phyloP scores from a whole-genome alignment of 2,113 vertebrate genomes.

The Lasiurus borealis region DNA sequence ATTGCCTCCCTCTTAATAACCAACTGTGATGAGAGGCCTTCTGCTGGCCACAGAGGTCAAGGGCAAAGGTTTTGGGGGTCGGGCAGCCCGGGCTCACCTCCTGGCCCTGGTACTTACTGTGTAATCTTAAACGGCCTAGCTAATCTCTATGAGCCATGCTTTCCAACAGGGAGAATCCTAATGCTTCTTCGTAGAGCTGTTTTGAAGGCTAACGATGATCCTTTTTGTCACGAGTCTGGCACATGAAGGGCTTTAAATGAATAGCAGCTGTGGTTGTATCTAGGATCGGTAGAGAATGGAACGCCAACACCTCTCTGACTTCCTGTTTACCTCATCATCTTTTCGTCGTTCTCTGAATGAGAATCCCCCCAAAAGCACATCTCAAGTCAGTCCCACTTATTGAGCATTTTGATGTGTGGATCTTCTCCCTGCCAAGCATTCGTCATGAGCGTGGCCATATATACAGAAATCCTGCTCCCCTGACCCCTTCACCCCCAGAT shows the following conservation, averaged over 20 bases:
- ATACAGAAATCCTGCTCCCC: neutral
- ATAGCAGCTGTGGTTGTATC: neutral
- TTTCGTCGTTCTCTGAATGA: neutral
- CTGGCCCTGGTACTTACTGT: neutral
- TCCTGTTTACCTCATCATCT: neutral
- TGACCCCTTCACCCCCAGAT: neutral
- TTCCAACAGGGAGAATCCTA: neutral
- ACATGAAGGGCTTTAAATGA: neutral
- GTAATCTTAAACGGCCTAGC: neutral
- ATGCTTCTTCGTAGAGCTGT: neutral
- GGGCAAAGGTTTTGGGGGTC: neutral
- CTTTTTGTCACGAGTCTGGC: neutral
- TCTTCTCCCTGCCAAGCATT: neutral
- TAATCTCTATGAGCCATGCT: neutral
- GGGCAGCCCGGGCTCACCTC: neutral
- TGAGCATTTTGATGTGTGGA: neutral
- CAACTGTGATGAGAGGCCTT: neutral
- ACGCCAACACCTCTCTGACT: neutral
- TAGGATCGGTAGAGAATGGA: neutral
- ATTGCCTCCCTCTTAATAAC: neutral
- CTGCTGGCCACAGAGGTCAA: neutral
- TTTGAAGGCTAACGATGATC: neutral
- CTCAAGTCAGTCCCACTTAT: neutral
- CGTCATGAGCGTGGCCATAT: neutral
- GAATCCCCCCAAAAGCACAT: neutral